These are phyloP conservation scores for Amphiprion ocellaris DNA, from an alignment of 2,113 vertebrate genomes.

Conservation along the genomic window DNA sequence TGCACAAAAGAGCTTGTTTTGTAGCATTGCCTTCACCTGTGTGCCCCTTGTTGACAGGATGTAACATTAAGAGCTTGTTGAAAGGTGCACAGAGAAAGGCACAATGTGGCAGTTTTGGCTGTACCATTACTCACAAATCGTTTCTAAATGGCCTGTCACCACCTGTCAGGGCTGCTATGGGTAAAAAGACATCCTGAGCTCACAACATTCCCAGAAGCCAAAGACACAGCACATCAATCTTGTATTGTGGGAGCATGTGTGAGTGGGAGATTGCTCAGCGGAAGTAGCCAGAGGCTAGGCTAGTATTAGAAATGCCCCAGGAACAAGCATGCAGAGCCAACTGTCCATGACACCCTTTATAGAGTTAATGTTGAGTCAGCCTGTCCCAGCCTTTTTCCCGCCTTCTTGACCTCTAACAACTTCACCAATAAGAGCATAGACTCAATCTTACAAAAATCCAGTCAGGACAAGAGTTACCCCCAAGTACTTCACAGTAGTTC, in stretches of 20 bases:
- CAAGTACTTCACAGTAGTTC: background rate
- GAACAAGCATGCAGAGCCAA: conserved; percentile 45
- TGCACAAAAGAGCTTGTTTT: conserved; percentile 31
- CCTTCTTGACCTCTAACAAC: conserved; percentile 15
- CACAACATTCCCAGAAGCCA: conserved; percentile 55
- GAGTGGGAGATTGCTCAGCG: conserved; percentile 31
- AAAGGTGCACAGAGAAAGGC: conserved; percentile 37
- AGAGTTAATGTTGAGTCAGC: conserved; percentile 51
- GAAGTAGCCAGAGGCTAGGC: conserved; percentile 52
- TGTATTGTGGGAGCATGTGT: conserved; percentile 47
- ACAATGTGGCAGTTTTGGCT: conserved; percentile 27
- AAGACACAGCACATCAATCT: conserved; percentile 66
- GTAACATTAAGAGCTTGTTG: conserved; percentile 49
- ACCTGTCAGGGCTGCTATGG: conserved; percentile 46
- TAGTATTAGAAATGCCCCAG: conserved; percentile 51
- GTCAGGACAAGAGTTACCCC: conserved; percentile 13
- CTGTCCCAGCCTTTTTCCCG: conserved; percentile 1
- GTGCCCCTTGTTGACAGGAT: conserved; percentile 42
- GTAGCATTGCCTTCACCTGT: conserved; percentile 31
- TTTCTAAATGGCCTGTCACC: conserved; percentile 61
- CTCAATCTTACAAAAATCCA: background rate
- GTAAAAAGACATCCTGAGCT: conserved; percentile 57
- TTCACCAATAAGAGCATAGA: conserved; percentile 23
- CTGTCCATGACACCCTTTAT: conserved; percentile 27
- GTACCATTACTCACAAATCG: conserved; percentile 55